phyloP scores from a whole-genome alignment of 2,888 invertebrate species.

The Apomyelois bistriatella region DNA sequence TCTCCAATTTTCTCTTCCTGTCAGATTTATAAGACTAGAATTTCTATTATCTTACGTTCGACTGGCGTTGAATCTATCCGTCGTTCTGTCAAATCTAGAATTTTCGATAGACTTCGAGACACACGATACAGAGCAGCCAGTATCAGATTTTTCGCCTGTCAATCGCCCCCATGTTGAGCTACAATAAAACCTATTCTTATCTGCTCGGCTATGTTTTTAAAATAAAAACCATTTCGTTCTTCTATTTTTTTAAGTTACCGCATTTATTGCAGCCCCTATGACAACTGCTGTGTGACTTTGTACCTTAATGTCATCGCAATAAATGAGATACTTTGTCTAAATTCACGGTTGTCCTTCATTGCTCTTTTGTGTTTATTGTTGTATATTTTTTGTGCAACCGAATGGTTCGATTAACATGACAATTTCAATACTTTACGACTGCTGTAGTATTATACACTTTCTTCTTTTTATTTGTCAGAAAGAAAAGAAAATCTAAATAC shows the following conservation, averaged over 20 bases:
- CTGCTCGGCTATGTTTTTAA: constrained; percentile 62
- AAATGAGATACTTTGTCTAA: constrained; percentile 16
- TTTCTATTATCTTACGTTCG: background rate
- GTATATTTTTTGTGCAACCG: background rate
- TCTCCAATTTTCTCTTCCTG: background rate
- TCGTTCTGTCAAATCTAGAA: constrained; percentile 1
- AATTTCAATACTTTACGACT: no score
- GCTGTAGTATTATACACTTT: no score
- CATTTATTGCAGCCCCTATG: constrained; percentile 43
- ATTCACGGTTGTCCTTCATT: constrained; percentile 28
- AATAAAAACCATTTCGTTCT: constrained; percentile 58
- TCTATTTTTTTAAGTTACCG: constrained; percentile 52
- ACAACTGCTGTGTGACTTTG: constrained; percentile 20
- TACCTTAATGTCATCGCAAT: constrained; percentile 26
- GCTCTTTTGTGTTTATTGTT: constrained; percentile 32
- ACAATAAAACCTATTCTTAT: constrained; percentile 65
- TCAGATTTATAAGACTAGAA: background rate
- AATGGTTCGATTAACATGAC: no score
- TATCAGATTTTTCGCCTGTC: constrained; percentile 38
- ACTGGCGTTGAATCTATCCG: background rate
- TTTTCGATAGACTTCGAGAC: constrained; percentile 24
- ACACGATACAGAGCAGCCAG: constrained; percentile 34
- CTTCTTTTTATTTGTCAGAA: no score
- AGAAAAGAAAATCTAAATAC: no score
- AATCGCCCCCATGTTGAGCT: constrained; percentile 55